phyloP scores from a whole-genome alignment of 64 coral and sea anemone genomes.

The Actinia equina region DNA sequence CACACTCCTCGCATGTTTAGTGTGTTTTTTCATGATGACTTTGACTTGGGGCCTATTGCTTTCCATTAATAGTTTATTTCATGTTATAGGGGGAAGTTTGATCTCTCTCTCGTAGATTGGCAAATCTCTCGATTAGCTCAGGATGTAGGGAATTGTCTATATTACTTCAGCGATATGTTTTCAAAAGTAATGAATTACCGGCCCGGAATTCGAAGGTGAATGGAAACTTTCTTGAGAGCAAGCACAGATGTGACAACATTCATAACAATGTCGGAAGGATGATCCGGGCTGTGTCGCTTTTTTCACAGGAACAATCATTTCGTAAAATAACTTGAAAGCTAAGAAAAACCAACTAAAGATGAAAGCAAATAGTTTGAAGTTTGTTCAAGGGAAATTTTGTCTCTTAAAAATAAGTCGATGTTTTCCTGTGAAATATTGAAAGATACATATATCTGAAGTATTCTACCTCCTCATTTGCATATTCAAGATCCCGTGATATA shows the following conservation, averaged over 20 bases:
- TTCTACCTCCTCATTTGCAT: too few species aligned
- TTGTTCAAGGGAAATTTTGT: background rate
- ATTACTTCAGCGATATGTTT: background rate
- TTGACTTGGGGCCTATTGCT: background rate
- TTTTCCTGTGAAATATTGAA: too few species aligned
- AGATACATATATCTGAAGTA: too few species aligned
- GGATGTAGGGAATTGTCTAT: background rate
- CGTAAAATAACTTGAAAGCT: background rate
- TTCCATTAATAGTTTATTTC: background rate
- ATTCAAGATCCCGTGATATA: too few species aligned
- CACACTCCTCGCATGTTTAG: too few species aligned
- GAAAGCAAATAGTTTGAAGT: background rate
- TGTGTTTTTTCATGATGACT: background rate
- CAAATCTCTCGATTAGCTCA: background rate
- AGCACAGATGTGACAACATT: background rate
- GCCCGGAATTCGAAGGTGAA: background rate
- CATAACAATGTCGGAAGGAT: background rate
- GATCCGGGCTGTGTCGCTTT: background rate
- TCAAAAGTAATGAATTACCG: background rate
- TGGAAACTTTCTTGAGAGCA: background rate
- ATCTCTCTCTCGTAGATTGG: background rate
- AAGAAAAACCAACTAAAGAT: background rate
- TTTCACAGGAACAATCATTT: background rate
- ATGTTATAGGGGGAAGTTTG: background rate
- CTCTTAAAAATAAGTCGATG: too few species aligned